Conservation (phyloP, 2,888 invertebrate genomes). For the Eledona agricola region DNA sequence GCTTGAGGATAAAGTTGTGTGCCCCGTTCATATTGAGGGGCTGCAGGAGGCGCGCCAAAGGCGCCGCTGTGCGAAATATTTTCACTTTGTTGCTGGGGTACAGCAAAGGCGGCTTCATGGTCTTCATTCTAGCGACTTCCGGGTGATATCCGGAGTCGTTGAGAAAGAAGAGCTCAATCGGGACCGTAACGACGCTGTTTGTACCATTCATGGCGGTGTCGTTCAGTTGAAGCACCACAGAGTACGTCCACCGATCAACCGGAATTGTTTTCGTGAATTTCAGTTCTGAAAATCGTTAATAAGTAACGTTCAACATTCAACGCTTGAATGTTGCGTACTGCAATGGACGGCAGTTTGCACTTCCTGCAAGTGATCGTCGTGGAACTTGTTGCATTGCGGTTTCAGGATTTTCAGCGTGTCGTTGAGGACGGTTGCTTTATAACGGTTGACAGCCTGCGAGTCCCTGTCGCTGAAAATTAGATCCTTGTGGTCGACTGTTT, state of each 20-base stretch:
- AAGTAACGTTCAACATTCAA: slow-evolving; percentile 6
- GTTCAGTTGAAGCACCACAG: slow-evolving; percentile 64
- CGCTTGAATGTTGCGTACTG: slow-evolving; percentile 51
- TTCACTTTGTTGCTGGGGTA: slow-evolving; percentile 45
- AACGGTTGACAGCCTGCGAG: slow-evolving; percentile 59
- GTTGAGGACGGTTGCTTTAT: slow-evolving; percentile 57
- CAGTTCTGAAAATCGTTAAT: slow-evolving; percentile 46
- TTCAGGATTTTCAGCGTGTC: slow-evolving; percentile 51
- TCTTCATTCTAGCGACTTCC: slow-evolving; percentile 35
- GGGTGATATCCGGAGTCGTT: slow-evolving; percentile 38
- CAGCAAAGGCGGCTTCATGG: slow-evolving; percentile 32
- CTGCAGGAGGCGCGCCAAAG: slow-evolving; percentile 63
- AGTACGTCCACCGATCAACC: slow-evolving; percentile 62
- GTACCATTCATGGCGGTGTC: slow-evolving; percentile 60
- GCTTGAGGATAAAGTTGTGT: slow-evolving; percentile 36
- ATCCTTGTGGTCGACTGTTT: slow-evolving; percentile 55
- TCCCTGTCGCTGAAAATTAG: slow-evolving; percentile 63
- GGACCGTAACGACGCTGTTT: slow-evolving; percentile 46
- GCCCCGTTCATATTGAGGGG: slow-evolving; percentile 53
- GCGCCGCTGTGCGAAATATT: slow-evolving; percentile 60
- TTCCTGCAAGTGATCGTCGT: slow-evolving; percentile 51
- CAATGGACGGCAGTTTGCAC: slow-evolving; percentile 53
- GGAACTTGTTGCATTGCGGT: slow-evolving; percentile 56
- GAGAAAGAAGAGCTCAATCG: slow-evolving; percentile 43
- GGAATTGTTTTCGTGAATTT: slow-evolving; percentile 48